Evolutionary conservation across 1,140 invertebrate genomes (phyloP).

Genomic region (Calosoma granatense): DNA sequence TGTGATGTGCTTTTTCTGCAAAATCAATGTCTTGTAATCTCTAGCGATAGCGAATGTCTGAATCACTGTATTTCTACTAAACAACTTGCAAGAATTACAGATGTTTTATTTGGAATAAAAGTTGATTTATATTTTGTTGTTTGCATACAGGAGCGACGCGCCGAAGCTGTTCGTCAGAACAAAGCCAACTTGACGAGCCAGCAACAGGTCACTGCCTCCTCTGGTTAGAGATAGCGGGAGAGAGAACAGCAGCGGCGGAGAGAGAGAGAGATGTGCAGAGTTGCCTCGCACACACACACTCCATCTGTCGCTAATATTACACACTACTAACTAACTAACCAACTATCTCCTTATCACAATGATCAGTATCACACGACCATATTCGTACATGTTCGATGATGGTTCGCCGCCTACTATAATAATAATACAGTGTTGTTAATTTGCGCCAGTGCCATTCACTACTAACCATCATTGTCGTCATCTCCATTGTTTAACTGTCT

Average conservation of each 20-base stretch:
- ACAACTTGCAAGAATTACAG: not conserved
- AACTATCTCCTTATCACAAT: not conserved
- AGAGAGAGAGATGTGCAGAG: no score
- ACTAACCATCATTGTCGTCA: no score
- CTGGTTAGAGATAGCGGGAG: no score
- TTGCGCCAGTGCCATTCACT: no score
- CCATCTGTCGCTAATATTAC: not conserved
- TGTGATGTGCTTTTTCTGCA: not conserved
- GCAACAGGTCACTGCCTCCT: slow-evolving; percentile 44
- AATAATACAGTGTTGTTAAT: no score
- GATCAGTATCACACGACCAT: not conserved
- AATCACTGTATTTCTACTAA: not conserved
- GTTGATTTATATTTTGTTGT: slow-evolving; percentile 29
- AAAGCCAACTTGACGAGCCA: slow-evolving; percentile 50
- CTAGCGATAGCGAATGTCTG: not conserved
- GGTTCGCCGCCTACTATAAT: no score
- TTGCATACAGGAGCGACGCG: slow-evolving; percentile 68
- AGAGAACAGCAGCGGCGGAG: no score
- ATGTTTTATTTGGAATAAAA: slow-evolving; percentile 13
- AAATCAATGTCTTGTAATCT: no score
- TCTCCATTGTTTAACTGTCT: no score
- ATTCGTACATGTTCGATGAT: no score
- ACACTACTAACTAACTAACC: not conserved
- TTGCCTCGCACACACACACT: not conserved
- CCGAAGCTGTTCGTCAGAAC: slow-evolving; percentile 76